Percentiles rank a stretch among this genome's conserved stretches.
phyloP scores from a whole-genome alignment of 2,797 vertebrate species.

The Bufotes viridis region DNA sequence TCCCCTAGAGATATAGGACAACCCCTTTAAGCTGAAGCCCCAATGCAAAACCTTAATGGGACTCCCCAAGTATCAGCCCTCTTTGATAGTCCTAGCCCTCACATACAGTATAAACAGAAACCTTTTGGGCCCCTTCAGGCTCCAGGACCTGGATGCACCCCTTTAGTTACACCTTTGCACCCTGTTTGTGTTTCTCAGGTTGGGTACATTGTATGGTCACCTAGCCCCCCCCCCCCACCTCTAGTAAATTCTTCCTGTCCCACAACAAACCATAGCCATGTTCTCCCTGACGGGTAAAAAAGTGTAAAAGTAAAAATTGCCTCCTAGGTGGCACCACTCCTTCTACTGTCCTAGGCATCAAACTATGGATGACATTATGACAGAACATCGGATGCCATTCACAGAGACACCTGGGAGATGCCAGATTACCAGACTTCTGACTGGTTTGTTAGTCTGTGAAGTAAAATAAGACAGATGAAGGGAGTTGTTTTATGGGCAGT shows the following conservation, averaged over 20 bases:
- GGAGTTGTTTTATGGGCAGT: conserved; percentile 1
- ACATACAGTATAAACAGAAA: neutral
- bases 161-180: too few species aligned
- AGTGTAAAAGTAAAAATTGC: neutral
- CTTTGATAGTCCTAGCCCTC: neutral
- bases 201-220: too few species aligned
- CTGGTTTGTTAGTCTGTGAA: neutral
- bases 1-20: too few species aligned
- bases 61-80: neutral
- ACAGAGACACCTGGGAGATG: neutral
- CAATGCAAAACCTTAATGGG: neutral
- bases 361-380: neutral
- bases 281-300: too few species aligned
- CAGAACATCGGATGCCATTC: neutral
- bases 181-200: too few species aligned
- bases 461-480: conserved; percentile 10
- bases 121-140: neutral
- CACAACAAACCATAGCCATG: too few species aligned
- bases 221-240: too few species aligned
- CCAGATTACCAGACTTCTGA: neutral
- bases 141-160: neutral
- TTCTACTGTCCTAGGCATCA: neutral
- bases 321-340: neutral
- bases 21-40: too few species aligned
- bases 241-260: too few species aligned